These are phyloP conservation scores for Blastomussa wellsi DNA, from an alignment of 92 coral and sea anemone species.

Conservation along the genomic window DNA sequence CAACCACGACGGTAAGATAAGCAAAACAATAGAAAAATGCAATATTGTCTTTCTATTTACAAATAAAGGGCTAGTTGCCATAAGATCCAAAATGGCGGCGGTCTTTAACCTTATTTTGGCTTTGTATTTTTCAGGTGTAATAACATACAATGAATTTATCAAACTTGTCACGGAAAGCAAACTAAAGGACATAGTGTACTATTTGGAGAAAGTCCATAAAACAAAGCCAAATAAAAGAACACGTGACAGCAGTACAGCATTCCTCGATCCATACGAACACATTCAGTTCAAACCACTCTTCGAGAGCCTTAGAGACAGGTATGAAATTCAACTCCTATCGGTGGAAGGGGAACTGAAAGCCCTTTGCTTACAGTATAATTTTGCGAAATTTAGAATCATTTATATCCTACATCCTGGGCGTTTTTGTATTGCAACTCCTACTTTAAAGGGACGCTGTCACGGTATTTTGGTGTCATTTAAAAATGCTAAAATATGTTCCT, in stretches of 20 bases:
- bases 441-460: no score
- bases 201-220: constrained; percentile 45
- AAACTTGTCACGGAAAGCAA: constrained; percentile 27
- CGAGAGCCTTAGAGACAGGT: constrained; percentile 75
- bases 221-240: constrained; percentile 45
- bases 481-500: no score
- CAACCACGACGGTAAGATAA: constrained; percentile 55
- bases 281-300: constrained; percentile 65
- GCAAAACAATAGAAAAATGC: not conserved
- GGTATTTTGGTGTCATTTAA: no score
- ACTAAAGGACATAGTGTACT: constrained; percentile 35
- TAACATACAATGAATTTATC: constrained; percentile 48
- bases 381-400: not conserved
- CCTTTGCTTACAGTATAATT: not conserved
- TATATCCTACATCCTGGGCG: no score
- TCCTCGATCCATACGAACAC: constrained; percentile 83
- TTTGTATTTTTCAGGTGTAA: constrained; percentile 29
- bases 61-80: no score
- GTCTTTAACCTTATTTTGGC: not conserved
- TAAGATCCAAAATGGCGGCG: not conserved
- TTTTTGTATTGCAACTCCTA: no score
- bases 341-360: not conserved
- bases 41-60: no score
- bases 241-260: constrained; percentile 84
- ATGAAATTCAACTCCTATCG: not conserved